phyloP scores from a whole-genome alignment of 1,140 invertebrate species.

The Drosophila nasuta region DNA sequence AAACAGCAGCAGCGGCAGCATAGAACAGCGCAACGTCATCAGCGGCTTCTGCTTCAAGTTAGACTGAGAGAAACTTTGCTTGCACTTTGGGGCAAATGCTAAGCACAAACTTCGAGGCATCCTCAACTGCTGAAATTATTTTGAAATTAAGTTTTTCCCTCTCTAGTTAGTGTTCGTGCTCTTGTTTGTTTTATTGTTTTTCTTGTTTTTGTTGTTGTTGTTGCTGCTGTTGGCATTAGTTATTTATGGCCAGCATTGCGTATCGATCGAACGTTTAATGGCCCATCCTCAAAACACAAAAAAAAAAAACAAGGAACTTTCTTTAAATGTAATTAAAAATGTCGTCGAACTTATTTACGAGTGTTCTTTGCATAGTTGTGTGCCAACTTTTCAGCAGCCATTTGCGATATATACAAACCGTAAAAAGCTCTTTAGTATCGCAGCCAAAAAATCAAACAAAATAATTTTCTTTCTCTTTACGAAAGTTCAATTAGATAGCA shows the following conservation, averaged over 20 bases:
- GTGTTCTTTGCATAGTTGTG: slow-evolving; percentile 69
- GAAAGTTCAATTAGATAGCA: too few relatives aligned
- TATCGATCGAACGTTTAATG: slow-evolving; percentile 76
- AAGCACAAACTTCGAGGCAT: slow-evolving; percentile 61
- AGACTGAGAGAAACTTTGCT: slow-evolving; percentile 61
- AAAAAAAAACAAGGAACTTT: slow-evolving; percentile 52
- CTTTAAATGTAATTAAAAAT: slow-evolving; percentile 81
- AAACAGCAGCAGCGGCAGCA: slow-evolving; percentile 34
- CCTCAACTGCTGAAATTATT: slow-evolving; percentile 66
- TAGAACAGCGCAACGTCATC: slow-evolving; percentile 10
- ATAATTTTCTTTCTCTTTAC: background rate
- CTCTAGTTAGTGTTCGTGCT: slow-evolving; percentile 20
- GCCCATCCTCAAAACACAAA: slow-evolving; percentile 1
- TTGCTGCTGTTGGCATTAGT: slow-evolving; percentile 60
- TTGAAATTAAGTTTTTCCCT: slow-evolving; percentile 73
- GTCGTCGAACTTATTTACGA: slow-evolving; percentile 82
- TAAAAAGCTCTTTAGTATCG: background rate
- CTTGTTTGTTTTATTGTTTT: slow-evolving; percentile 10
- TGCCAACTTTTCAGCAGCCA: slow-evolving; percentile 55
- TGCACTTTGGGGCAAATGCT: slow-evolving; percentile 44
- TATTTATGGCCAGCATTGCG: slow-evolving; percentile 74
- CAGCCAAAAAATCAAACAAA: background rate
- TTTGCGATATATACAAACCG: slow-evolving; percentile 19
- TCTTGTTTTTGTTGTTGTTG: slow-evolving; percentile 14
- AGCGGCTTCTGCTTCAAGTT: slow-evolving; percentile 31